Percentiles rank a stretch among this genome's conserved stretches.
These are phyloP conservation scores for Paracentrotus lividus DNA, from an alignment of 53 echinoderm and acorn worm genomes.

Conservation along the genomic window DNA sequence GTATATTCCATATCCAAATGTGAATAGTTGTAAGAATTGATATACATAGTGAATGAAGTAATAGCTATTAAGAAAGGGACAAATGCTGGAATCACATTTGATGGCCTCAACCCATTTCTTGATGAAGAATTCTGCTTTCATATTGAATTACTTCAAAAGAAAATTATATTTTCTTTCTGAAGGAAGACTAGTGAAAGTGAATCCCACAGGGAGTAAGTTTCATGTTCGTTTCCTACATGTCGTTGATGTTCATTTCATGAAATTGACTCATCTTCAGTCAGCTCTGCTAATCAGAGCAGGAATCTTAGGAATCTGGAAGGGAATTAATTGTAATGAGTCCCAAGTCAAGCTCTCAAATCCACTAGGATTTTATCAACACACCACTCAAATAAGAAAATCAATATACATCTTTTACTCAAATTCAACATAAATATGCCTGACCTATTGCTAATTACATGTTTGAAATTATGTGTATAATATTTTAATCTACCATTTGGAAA, in stretches of 20 bases:
- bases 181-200: constrained; percentile 6
- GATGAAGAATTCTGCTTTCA: neutral
- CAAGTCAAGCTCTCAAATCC: neutral
- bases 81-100: neutral
- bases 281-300: constrained; percentile 39
- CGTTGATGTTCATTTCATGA: constrained; percentile 62
- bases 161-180: neutral
- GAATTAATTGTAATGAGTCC: constrained; percentile 44
- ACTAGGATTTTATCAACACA: neutral
- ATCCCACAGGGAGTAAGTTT: neutral
- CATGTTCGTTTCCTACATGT: constrained; percentile 40
- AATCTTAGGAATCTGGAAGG: constrained; percentile 51
- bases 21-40: neutral
- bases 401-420: too few relatives aligned
- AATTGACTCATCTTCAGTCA: constrained; percentile 61
- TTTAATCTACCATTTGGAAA: too few relatives aligned
- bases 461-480: too few relatives aligned
- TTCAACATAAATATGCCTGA: neutral
- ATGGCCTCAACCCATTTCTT: neutral
- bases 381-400: neutral
- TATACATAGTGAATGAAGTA: neutral
- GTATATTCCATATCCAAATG: neutral
- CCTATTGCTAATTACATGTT: neutral
- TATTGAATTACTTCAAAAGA: neutral
- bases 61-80: neutral